These are phyloP conservation scores for Ptilonorhynchus violaceus DNA, from an alignment of 2,113 vertebrate genomes.

Conservation along the genomic window DNA sequence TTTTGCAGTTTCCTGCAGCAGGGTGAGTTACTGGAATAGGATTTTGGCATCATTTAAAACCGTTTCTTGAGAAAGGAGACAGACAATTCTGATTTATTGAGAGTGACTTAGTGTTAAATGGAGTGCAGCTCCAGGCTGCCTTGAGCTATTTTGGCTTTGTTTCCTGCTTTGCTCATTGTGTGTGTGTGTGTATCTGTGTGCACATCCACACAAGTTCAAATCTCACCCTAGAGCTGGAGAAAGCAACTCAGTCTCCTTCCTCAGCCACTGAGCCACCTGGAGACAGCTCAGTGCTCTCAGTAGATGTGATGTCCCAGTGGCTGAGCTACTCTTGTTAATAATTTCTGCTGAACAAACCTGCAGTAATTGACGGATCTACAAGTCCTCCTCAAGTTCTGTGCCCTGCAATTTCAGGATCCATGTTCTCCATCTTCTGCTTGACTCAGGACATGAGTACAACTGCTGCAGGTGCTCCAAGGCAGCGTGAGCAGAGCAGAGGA, in stretches of 20 bases:
- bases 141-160: slow-evolving; percentile 35
- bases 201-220: background rate
- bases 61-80: background rate
- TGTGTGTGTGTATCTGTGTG: background rate
- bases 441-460: background rate
- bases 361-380: too few relatives aligned
- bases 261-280: background rate
- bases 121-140: slow-evolving; percentile 20
- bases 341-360: background rate
- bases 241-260: background rate
- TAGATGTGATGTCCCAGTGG: background rate
- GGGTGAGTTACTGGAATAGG: background rate
- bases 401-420: background rate
- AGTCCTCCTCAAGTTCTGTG: background rate
- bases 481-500: background rate
- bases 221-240: background rate
- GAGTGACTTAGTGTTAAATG: slow-evolving; percentile 45
- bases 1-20: background rate
- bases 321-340: background rate
- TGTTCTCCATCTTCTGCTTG: background rate
- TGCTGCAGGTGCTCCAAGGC: background rate
- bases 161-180: background rate
- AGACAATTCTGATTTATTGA: slow-evolving; percentile 41
- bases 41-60: background rate
- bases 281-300: background rate